Evolutionary conservation across 2,888 invertebrate genomes (phyloP).

Genomic region (Drosophila birchii): DNA sequence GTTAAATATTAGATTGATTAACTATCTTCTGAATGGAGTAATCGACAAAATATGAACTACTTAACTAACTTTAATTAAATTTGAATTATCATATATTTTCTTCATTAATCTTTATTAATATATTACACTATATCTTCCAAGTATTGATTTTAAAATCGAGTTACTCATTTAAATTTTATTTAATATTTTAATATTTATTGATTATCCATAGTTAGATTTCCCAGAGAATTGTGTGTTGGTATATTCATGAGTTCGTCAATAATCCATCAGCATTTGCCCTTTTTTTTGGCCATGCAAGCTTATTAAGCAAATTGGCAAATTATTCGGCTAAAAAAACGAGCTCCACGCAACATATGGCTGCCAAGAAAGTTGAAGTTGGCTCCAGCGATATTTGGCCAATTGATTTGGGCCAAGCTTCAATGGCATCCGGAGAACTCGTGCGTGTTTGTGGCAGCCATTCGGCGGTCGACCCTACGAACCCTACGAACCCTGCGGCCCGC

Average conservation of each 20-base stretch:
- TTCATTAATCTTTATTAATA: no score
- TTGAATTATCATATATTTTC: no score
- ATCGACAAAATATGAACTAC: no score
- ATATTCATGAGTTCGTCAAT: neutral
- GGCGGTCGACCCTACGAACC: conserved; percentile 30
- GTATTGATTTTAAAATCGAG: neutral
- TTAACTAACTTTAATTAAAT: no score
- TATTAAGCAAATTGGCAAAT: conserved; percentile 56
- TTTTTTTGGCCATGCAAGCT: conserved; percentile 22
- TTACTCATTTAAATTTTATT: no score
- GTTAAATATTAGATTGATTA: no score
- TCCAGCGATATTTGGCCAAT: conserved; percentile 64
- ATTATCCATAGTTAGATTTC: neutral
- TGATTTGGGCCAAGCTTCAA: conserved; percentile 60
- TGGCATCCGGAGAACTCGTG: conserved; percentile 47
- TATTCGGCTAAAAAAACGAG: conserved; percentile 21
- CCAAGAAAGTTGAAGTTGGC: conserved; percentile 40
- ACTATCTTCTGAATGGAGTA: no score
- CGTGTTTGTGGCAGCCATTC: conserved; percentile 65
- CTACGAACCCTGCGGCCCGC: conserved; percentile 41
- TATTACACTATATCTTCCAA: no score
- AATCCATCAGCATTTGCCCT: neutral
- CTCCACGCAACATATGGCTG: conserved; percentile 36
- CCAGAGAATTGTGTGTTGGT: neutral
- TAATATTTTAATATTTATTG: neutral